Percentiles rank a stretch among this genome's conserved stretches.
phyloP scores from a whole-genome alignment of 1,140 invertebrate species.

The Macrosteles quadrilineatus region DNA sequence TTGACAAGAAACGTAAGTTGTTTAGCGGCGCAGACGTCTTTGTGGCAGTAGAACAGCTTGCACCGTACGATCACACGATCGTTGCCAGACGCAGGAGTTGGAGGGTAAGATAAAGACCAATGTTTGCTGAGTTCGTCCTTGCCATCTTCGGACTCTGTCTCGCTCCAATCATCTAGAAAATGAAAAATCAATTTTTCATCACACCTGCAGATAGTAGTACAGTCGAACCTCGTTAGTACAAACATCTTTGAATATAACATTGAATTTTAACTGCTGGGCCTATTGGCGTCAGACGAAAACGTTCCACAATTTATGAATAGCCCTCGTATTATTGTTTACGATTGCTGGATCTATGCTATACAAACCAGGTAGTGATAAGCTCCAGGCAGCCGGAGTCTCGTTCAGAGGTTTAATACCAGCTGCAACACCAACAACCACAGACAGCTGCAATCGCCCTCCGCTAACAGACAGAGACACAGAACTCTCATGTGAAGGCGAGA shows the following conservation, averaged over 20 bases:
- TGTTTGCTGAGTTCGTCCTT: neutral
- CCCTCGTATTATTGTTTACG: too few relatives aligned
- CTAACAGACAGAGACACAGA: neutral
- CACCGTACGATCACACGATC: constrained; percentile 44
- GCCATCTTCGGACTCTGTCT: constrained; percentile 2
- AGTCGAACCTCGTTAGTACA: too few relatives aligned
- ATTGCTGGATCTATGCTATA: too few relatives aligned
- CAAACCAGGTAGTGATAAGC: neutral
- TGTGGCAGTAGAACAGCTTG: constrained; percentile 53
- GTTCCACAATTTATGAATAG: too few relatives aligned
- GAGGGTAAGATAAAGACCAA: neutral
- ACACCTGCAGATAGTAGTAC: too few relatives aligned
- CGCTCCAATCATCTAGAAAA: constrained; percentile 13
- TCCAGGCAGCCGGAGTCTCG: neutral
- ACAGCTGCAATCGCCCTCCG: neutral
- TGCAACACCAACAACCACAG: neutral
- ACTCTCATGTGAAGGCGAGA: neutral
- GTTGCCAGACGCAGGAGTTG: neutral
- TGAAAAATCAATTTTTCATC: too few relatives aligned
- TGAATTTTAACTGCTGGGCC: too few relatives aligned
- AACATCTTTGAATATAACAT: too few relatives aligned
- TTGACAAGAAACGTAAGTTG: constrained; percentile 62
- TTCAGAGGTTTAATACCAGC: neutral
- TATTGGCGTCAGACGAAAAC: too few relatives aligned
- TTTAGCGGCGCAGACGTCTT: constrained; percentile 61